Evolutionary conservation across 2,113 vertebrate genomes (phyloP).

Genomic region (Lepus timidus): DNA sequence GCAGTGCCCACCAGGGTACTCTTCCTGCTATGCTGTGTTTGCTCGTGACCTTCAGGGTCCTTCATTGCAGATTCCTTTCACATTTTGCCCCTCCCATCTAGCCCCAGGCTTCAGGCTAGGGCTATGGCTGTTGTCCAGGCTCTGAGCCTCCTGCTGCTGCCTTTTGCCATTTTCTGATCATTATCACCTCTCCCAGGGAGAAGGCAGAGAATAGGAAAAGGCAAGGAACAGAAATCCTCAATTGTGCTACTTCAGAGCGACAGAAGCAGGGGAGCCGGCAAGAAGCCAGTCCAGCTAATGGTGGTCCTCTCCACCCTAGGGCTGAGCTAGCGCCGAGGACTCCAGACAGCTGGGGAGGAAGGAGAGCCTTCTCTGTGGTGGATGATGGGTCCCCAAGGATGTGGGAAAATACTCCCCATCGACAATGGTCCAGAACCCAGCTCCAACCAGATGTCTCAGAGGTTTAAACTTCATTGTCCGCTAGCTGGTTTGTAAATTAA

Average conservation of each 20-base stretch:
- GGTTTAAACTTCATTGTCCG: not conserved
- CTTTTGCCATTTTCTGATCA: not conserved
- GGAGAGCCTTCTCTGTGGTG: not conserved
- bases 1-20: not conserved
- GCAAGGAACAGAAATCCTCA: not conserved
- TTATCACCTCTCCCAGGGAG: conserved; percentile 9
- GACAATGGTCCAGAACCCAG: not conserved
- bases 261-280: not conserved
- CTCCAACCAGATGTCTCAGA: not conserved
- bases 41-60: not conserved
- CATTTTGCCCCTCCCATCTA: conserved; percentile 12
- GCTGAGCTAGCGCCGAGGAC: not conserved
- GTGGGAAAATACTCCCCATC: not conserved
- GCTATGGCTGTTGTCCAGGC: not conserved
- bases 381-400: not conserved
- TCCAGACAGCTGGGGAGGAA: not conserved
- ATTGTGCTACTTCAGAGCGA: not conserved
- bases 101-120: not conserved
- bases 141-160: not conserved
- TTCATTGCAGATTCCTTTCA: not conserved
- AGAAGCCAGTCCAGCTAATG: not conserved
- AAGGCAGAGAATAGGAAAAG: not conserved
- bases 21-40: not conserved
- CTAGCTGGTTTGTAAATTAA: not conserved
- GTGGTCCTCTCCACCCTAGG: not conserved